Conservation (phyloP, 1,140 invertebrate species). For the Idris sp. region DNA sequence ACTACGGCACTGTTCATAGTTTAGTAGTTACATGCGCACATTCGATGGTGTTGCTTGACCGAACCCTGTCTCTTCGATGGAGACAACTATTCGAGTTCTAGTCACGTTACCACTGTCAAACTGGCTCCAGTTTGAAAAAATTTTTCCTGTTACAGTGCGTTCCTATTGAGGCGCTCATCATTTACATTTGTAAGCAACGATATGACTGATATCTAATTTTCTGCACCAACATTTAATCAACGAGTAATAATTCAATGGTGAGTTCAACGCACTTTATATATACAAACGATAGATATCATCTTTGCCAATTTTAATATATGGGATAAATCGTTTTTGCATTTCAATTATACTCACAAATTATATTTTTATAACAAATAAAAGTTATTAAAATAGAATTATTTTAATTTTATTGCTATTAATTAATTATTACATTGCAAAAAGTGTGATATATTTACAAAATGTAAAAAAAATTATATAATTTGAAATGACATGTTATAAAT, state of each 20-base stretch:
- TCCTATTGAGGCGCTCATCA: constrained; percentile 18
- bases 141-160: constrained; percentile 13
- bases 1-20: constrained; percentile 54
- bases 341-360: too few species aligned
- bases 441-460: too few species aligned
- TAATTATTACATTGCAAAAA: too few species aligned
- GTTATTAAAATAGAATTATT: too few species aligned
- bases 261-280: constrained; percentile 51
- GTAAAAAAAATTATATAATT: too few species aligned
- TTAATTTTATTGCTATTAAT: too few species aligned
- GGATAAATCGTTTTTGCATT: too few species aligned
- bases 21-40: constrained; percentile 60
- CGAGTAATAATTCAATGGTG: constrained; percentile 52
- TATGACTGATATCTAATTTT: constrained; percentile 40
- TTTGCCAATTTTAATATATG: too few species aligned
- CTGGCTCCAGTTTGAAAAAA: constrained; percentile 44
- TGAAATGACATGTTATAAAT: too few species aligned
- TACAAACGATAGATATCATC: constrained; percentile 9
- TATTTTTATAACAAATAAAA: too few species aligned
- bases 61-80: constrained; percentile 49
- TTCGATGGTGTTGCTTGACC: constrained; percentile 53
- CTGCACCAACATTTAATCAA: constrained; percentile 16
- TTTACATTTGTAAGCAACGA: constrained; percentile 23
- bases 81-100: constrained; percentile 51
- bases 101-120: constrained; percentile 55